Conservation (phyloP, 2,113 vertebrate genomes). For the Meriones unguiculatus region DNA sequence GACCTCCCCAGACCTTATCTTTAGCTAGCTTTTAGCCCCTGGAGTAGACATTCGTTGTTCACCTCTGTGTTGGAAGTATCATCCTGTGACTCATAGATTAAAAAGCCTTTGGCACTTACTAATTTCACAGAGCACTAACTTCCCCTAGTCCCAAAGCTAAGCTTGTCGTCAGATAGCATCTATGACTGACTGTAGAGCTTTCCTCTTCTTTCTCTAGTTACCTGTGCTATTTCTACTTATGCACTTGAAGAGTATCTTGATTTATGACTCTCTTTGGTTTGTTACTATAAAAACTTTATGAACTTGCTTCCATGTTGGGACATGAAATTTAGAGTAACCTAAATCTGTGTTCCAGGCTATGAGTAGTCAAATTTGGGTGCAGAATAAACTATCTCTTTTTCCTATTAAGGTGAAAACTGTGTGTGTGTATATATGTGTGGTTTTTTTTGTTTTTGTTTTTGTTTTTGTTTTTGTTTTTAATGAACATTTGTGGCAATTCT, state of each 20-base stretch:
- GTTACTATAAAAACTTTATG: background rate
- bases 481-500: slow-evolving; percentile 2
- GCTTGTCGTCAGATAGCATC: background rate
- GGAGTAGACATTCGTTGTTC: background rate
- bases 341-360: background rate
- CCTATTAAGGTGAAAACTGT: background rate
- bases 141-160: background rate
- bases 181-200: fast-evolving
- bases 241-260: background rate
- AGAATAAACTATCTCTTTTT: background rate
- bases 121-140: background rate
- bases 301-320: background rate
- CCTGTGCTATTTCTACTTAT: background rate
- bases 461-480: background rate
- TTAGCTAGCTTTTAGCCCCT: background rate
- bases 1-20: background rate
- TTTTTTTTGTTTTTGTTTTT: too few species aligned
- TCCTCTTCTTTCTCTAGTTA: background rate
- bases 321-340: background rate
- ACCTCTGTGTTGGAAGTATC: background rate
- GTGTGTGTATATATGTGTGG: background rate
- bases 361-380: background rate
- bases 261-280: background rate
- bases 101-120: background rate
- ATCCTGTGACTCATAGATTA: background rate